These are phyloP conservation scores for Tenrec ecaudatus DNA, from an alignment of 2,113 vertebrate genomes.

Conservation along the genomic window DNA sequence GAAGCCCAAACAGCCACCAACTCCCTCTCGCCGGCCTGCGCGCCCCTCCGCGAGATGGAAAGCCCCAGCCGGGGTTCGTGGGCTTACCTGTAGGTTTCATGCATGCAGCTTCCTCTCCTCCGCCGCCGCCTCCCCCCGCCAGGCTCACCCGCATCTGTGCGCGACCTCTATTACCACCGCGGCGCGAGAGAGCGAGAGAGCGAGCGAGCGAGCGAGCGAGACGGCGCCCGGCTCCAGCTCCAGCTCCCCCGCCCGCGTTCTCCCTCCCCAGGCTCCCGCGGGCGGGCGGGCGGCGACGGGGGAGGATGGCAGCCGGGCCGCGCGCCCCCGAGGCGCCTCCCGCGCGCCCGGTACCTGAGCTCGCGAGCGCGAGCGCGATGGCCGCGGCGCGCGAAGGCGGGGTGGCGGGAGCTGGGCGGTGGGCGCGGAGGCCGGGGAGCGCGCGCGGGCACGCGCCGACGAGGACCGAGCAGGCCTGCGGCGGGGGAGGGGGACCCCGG, in stretches of 20 bases:
- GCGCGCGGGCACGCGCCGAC: slow-evolving; percentile 15
- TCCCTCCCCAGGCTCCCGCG: slow-evolving; percentile 47
- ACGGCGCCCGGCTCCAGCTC: slow-evolving; percentile 27
- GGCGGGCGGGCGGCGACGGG: slow-evolving; percentile 41
- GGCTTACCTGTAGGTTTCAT: slow-evolving; percentile 81
- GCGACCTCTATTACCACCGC: slow-evolving; percentile 79
- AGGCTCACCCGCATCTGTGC: slow-evolving; percentile 78
- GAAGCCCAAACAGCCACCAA: not conserved
- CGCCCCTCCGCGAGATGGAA: not conserved
- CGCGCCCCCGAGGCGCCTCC: slow-evolving; percentile 61
- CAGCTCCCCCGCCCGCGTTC: slow-evolving; percentile 51
- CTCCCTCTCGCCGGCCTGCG: slow-evolving; percentile 33
- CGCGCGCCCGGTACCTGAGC: slow-evolving; percentile 64
- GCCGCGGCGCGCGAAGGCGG: not conserved
- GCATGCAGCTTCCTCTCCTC: slow-evolving; percentile 72
- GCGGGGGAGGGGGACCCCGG: not conserved
- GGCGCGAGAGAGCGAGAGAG: slow-evolving; percentile 62
- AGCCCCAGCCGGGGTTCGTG: slow-evolving; percentile 56
- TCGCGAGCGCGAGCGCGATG: slow-evolving; percentile 31
- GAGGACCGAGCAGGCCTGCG: not conserved
- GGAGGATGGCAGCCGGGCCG: slow-evolving; percentile 29
- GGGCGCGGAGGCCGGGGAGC: not conserved
- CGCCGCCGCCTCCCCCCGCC: slow-evolving; percentile 68
- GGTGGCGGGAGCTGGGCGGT: not conserved
- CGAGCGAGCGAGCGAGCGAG: slow-evolving; percentile 10